Conservation (phyloP, 2,888 invertebrate genomes). For the Calameuta filiformis region DNA sequence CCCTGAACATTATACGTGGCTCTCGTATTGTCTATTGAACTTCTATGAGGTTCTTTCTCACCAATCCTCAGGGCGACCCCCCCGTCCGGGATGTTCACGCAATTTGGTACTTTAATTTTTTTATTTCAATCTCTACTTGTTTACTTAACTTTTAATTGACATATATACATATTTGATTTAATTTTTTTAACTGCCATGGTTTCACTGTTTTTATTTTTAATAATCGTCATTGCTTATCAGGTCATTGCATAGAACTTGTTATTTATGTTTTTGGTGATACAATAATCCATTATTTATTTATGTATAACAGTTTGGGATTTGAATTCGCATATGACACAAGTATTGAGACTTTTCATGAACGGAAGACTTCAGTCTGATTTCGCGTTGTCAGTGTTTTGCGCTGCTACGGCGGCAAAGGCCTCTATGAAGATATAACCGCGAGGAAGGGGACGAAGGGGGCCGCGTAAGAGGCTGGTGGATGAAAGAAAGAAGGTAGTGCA, state of each 20-base stretch:
- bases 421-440: conserved; percentile 18
- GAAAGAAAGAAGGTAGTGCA: conserved; percentile 4
- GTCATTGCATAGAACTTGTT: background rate
- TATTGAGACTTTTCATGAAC: background rate
- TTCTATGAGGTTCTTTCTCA: background rate
- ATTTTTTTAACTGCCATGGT: background rate
- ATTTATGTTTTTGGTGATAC: background rate
- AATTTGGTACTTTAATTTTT: background rate
- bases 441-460: background rate
- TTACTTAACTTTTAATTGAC: too few species aligned
- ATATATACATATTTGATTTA: background rate
- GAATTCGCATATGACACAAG: background rate
- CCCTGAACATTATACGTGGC: background rate
- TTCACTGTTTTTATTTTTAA: background rate
- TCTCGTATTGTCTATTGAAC: background rate
- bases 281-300: background rate
- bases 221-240: background rate
- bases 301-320: background rate
- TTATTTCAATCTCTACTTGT: background rate
- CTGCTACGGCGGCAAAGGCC: too few species aligned
- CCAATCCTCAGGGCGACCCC: background rate
- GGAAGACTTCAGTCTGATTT: background rate
- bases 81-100: too few species aligned
- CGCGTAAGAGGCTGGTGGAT: conserved; percentile 5
- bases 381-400: background rate